These are phyloP conservation scores for Schizotus pectinicornis DNA, from an alignment of 2,888 invertebrate genomes.

Conservation along the genomic window DNA sequence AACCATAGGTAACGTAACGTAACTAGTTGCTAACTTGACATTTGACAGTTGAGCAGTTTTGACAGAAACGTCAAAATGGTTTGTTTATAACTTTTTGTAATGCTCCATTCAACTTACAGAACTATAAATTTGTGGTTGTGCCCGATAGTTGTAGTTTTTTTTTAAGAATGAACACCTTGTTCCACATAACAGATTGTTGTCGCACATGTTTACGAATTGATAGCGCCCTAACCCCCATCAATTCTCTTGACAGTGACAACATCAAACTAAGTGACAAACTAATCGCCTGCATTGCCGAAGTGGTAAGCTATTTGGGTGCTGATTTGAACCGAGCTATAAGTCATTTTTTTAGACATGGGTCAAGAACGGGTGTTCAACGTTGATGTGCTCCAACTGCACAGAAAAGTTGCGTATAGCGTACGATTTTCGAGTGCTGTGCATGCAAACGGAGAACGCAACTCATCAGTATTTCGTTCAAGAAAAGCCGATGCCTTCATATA, in stretches of 20 bases:
- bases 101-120: no score
- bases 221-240: slow-evolving; percentile 22
- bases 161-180: slow-evolving; percentile 21
- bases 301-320: slow-evolving; percentile 14
- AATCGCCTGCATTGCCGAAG: slow-evolving; percentile 22
- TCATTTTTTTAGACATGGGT: slow-evolving; percentile 16
- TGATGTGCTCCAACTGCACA: slow-evolving; percentile 26
- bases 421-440: slow-evolving; percentile 23
- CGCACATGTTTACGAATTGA: slow-evolving; percentile 27
- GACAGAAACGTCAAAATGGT: no score
- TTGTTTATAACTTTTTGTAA: no score
- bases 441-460: slow-evolving; percentile 21
- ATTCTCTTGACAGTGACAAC: slow-evolving; percentile 23
- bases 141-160: no score
- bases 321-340: not conserved
- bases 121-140: no score
- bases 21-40: no score
- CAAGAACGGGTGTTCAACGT: slow-evolving; percentile 16
- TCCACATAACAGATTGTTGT: slow-evolving; percentile 26
- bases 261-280: slow-evolving; percentile 32
- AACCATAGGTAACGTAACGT: no score
- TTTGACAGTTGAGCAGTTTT: no score
- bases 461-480: slow-evolving; percentile 20
- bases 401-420: slow-evolving; percentile 28
- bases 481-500: slow-evolving; percentile 19